Evolutionary conservation across 2,797 vertebrate genomes (phyloP).

Genomic region (Sebastes ruberrimus): DNA sequence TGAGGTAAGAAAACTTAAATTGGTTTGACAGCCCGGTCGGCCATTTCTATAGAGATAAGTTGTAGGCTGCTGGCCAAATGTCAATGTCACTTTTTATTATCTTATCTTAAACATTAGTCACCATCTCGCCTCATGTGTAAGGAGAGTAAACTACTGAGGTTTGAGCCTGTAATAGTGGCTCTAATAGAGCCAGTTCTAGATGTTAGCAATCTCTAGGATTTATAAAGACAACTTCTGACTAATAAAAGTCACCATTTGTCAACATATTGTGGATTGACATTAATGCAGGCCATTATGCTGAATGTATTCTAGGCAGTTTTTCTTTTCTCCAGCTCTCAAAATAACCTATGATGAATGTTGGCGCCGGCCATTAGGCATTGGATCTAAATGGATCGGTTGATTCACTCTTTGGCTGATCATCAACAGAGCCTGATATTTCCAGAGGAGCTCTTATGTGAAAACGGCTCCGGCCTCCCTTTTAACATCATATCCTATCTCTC

Average conservation of each 20-base stretch:
- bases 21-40: conserved; percentile 35
- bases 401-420: conserved; percentile 38
- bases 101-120: background rate
- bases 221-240: background rate
- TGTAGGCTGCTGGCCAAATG: conserved; percentile 1
- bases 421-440: conserved; percentile 21
- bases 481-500: background rate
- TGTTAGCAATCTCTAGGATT: background rate
- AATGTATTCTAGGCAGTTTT: conserved; percentile 1
- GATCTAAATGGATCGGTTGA: conserved; percentile 26
- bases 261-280: background rate
- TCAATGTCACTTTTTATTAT: conserved; percentile 20
- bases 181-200: background rate
- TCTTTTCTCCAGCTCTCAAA: conserved; percentile 9
- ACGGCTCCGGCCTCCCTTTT: background rate
- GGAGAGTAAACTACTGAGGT: background rate
- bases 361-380: conserved; percentile 18
- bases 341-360: conserved; percentile 35
- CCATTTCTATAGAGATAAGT: conserved; percentile 19
- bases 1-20: conserved; percentile 37
- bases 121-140: background rate
- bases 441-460: conserved; percentile 6
- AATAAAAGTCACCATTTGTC: background rate
- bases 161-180: background rate
- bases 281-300: conserved; percentile 2